Evolutionary conservation across 2,797 vertebrate genomes (phyloP), one percentile per base, ranked within the genome.

Genomic region (Remorina albescens): DNA sequence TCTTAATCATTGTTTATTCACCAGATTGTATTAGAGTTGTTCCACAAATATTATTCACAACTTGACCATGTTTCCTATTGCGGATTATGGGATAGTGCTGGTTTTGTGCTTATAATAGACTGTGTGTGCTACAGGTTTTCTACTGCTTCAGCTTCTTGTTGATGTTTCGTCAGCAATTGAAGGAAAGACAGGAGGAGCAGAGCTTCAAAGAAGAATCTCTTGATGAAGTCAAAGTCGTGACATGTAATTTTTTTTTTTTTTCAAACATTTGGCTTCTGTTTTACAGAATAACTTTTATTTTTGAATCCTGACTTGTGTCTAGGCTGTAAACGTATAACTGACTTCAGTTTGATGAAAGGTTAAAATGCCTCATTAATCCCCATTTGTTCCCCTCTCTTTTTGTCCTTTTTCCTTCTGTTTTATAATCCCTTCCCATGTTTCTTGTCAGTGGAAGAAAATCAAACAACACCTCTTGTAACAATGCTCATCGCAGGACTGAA

Each of bases 151-250:
- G 75, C 64, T 96, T 93, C 59, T 95, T 95, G 93, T 74, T 94
- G 88, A 93, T 95, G 91, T 93, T 96, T 82, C 89, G 91, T 67
- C 95, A 96, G 87, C 90, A 92, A 37, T 77, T 92, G 41, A 93
- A 86, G 54, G 93, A 95, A 71, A 87, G 85, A 50, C 78, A 71
- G 8, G 76, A 53, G 74, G 81, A 81, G 50, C 80, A 81, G 55
- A 82, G 47, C 8, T 59, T 82, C 41, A 88, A 88, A 67, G 67
- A 73, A 1, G 83, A 81, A 44, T 84, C 81, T 46, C 81, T 91
- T 15, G 79, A 90, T 71, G 91, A 93, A 74, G 85, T 85, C 34
- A 78, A 84, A 74, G 41, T 83, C 36, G 61, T 82, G 6, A 62
- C 82, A 39, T 1, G 88, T 81, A 84, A 88, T 68, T 62, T 12